Conservation (phyloP, 1,140 invertebrate genomes). For the Psix sp. region DNA sequence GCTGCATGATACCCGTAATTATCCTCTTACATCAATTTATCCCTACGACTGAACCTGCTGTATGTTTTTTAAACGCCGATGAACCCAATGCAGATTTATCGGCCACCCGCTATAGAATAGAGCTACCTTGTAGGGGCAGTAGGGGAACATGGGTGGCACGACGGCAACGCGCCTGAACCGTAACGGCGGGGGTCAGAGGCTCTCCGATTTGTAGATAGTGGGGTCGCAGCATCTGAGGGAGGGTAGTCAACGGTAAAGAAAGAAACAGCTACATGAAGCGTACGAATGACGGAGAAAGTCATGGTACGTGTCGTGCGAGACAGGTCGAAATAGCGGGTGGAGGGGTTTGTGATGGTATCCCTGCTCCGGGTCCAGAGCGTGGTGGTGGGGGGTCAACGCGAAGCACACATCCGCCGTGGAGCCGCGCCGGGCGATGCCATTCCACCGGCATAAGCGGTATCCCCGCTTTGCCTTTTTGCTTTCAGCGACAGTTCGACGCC, state of each 20-base stretch:
- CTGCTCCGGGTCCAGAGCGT: background rate
- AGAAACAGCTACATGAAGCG: background rate
- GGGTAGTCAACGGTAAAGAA: slow-evolving; percentile 7
- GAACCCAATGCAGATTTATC: background rate
- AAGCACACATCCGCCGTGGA: slow-evolving; percentile 54
- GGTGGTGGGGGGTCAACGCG: slow-evolving; percentile 47
- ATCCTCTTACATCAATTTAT: no score
- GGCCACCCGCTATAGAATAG: slow-evolving; percentile 18
- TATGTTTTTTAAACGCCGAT: slow-evolving; percentile 2
- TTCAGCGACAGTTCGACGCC: slow-evolving; percentile 74
- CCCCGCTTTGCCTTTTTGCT: slow-evolving; percentile 65
- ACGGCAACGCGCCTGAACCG: slow-evolving; percentile 47
- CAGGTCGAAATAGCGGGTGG: slow-evolving; percentile 20
- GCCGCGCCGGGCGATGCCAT: slow-evolving; percentile 67
- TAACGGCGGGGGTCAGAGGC: slow-evolving; percentile 44
- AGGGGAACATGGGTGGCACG: slow-evolving; percentile 47
- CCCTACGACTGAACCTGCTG: background rate
- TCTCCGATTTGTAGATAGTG: slow-evolving; percentile 6
- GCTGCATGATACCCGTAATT: no score
- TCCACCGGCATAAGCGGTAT: slow-evolving; percentile 66
- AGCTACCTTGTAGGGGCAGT: slow-evolving; percentile 16
- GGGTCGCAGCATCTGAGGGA: slow-evolving; percentile 13
- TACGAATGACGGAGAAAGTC: slow-evolving; percentile 18
- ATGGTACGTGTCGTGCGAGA: slow-evolving; percentile 16
- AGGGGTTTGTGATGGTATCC: background rate